Base-by-base conservation (phyloP, 2,113 vertebrate species). In the Brienomyrus longianalis region DNA sequence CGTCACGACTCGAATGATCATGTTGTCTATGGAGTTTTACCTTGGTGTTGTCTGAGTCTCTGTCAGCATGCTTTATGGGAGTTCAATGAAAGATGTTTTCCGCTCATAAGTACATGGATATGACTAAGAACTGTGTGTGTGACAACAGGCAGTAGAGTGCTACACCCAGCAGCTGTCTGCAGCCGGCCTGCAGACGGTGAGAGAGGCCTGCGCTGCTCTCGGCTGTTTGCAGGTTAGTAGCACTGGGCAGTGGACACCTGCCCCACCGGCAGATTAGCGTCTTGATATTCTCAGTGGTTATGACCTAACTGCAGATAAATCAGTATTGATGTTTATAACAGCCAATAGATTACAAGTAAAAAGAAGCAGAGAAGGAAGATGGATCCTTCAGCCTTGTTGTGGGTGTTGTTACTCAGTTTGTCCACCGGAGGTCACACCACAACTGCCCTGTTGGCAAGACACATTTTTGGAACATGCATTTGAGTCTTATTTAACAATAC, bases 81-180 rank as follows among this genome's bases (percentile, higher is more conserved):
- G 31, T 39, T 77, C 17, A 39, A 39, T 39, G 27, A 39, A 74
- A 83, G 83, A 27, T 27, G 83, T 85, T 27, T 85, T n/a, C 35
- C 43, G 50, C 9, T n/a, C 62, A 7, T 70, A n/a, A 66, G 62
- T 27, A 27, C 59, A n/a, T 0, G 1, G n/a, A n/a, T 86, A 27
- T 86, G 47, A 86, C 23, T 45, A 2, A 45, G 19, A 86, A 7
- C 6, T 92, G 90, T 89, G 2, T 91, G 23, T 89, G 43, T 87
- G 17, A 89, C 85, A 90, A 48, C 94, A 99, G 98, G 98, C 98
- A 48, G 93, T 99, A 93, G 96, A 97, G 89, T 97, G 95, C 92
- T 99, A 97, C 94, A 98, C 97, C 86, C 97, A 98, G 94, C 96
- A 96, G 3, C 94, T 99, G 90, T 97, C 97, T 0, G 97, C 97